Evolutionary conservation across 2,113 vertebrate genomes (phyloP).

Genomic region (Tetrax tetrax): DNA sequence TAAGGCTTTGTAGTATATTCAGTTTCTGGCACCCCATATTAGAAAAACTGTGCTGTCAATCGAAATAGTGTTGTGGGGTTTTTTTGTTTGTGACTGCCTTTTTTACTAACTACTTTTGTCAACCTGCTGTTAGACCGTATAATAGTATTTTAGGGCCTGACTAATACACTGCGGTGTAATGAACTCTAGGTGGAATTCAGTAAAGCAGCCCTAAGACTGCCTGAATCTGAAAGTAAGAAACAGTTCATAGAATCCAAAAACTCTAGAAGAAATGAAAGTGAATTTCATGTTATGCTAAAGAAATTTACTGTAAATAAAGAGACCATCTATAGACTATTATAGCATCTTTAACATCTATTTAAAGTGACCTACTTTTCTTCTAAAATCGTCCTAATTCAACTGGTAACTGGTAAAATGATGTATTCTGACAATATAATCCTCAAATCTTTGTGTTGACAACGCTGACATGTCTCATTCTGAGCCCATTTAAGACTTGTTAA

Average conservation of each 20-base stretch:
- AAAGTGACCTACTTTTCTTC: slow-evolving; percentile 28
- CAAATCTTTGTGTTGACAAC: slow-evolving; percentile 43
- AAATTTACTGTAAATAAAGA: neutral
- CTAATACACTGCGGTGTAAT: neutral
- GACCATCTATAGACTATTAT: neutral
- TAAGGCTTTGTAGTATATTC: neutral
- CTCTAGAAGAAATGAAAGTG: neutral
- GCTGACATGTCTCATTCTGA: slow-evolving; percentile 55
- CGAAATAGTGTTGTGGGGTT: neutral
- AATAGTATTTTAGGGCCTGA: neutral
- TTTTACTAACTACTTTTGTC: neutral
- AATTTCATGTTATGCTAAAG: neutral
- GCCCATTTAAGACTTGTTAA: slow-evolving; percentile 48
- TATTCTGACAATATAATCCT: slow-evolving; percentile 23
- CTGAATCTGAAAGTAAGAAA: neutral
- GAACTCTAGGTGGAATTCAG: neutral
- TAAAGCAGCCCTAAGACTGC: neutral
- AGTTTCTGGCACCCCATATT: neutral
- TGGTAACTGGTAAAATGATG: slow-evolving; percentile 5
- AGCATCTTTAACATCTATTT: neutral
- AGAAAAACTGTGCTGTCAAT: neutral
- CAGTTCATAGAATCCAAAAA: neutral
- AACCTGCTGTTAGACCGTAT: neutral
- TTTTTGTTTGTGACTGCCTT: neutral
- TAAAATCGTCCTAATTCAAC: neutral